Base-by-base conservation (phyloP, 2,113 vertebrate species). In the Scortum barcoo region DNA sequence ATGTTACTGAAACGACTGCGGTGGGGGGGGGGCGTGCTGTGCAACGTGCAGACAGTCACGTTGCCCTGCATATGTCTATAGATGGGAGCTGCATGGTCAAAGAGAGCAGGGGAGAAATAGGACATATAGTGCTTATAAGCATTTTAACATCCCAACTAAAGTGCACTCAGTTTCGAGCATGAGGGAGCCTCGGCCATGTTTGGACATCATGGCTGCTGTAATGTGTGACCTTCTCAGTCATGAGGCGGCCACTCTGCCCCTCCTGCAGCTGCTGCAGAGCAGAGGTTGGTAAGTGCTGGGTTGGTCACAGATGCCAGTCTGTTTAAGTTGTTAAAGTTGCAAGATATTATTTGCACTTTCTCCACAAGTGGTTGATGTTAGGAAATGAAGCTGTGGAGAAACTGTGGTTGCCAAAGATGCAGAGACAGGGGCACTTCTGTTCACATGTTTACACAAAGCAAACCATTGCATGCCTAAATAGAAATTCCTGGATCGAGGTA, bases 11-110 rank as follows among this genome's bases (percentile, higher is more conserved):
- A 63, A 79, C 14, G 53, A 20, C 66, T 44, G 33, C 3, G 58
- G 19, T 3, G 26, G 22, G 0, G 44, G 89, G 48, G 89, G 85
- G 90, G 88, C 78, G 91, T 89, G 66, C 10, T 71, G 20, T 22
- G 67, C 26, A 44, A 86, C 86, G 86, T 91, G 87, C 83, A 74
- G 48, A 26, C 33, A 13, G 85, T 91, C 93, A 92, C 91, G 91
- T 92, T 84, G 71, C 62, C 9, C 72, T 77, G 72, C 81, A 63
- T 81, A 74, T 62, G 73, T 74, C 68, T 51, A 57, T 17, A 33
- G 17, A 57, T 14, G 42, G 20, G 9, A 19, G 4, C 51, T 57
- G 48, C 81, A 62, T 1, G 0, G 2, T 36, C n/a, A 22, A 53
- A 46, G 17, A 42, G 40, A 65, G 46, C 20, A 42, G 13, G 54